A percentile compares a stretch with the other conserved stretches of the same genome.
Evolutionary conservation across 2,888 invertebrate species (phyloP).

Genomic region (Rhagophthalmus giganteus): DNA sequence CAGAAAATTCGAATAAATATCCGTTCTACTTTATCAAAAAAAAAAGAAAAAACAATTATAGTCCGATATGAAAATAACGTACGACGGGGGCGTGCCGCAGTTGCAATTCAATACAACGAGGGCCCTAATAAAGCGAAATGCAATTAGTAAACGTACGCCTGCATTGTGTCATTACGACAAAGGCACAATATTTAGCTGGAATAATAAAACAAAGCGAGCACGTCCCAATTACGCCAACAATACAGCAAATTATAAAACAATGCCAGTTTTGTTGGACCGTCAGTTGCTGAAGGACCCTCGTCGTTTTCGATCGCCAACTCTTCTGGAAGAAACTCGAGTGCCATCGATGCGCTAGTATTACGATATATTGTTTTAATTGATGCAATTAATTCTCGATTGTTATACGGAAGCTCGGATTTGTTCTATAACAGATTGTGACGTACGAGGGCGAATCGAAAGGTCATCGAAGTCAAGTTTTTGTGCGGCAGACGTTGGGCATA

Average conservation of each 20-base stretch:
- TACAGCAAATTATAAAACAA: constrained; percentile 36
- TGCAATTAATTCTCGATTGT: constrained; percentile 24
- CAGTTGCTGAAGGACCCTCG: constrained; percentile 30
- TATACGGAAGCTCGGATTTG: no score
- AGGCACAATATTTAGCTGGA: constrained; percentile 47
- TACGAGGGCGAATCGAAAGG: no score
- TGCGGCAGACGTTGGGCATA: no score
- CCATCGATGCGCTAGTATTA: constrained; percentile 22
- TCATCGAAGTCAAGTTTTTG: no score
- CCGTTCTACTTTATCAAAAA: no score
- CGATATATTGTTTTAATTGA: constrained; percentile 25
- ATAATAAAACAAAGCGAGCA: constrained; percentile 44
- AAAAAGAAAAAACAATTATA: no score
- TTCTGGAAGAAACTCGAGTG: constrained; percentile 20
- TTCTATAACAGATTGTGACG: no score
- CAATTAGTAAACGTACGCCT: constrained; percentile 32
- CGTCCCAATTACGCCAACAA: constrained; percentile 47
- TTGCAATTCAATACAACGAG: constrained; percentile 15
- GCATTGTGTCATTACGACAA: constrained; percentile 42
- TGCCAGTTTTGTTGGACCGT: constrained; percentile 30
- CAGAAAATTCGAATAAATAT: no score
- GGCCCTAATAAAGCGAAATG: constrained; percentile 22
- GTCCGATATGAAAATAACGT: no score
- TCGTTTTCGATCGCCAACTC: constrained; percentile 28
- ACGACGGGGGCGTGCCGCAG: no score